These are phyloP conservation scores for Trichechus manatus DNA, from an alignment of 2,113 vertebrate species.

Conservation along the genomic window DNA sequence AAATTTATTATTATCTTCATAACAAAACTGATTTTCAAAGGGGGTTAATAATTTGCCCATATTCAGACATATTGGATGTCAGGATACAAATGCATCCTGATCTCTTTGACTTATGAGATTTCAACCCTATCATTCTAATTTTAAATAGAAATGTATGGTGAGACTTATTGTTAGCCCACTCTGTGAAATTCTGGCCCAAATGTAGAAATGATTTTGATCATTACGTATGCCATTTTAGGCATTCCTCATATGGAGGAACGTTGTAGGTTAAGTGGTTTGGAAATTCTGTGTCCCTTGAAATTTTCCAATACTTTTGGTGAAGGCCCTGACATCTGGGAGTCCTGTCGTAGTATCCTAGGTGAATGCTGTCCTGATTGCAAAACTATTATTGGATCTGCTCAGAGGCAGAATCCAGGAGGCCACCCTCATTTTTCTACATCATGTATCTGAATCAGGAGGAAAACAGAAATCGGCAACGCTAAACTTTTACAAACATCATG, in stretches of 20 bases:
- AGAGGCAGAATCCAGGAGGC: background rate
- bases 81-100: background rate
- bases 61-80: background rate
- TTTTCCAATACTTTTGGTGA: background rate
- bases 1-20: background rate
- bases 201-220: background rate
- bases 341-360: background rate
- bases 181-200: background rate
- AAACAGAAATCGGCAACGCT: conserved; percentile 24
- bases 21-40: background rate
- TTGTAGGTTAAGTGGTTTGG: background rate
- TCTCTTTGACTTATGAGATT: background rate
- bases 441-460: background rate
- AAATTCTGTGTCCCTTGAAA: background rate
- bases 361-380: background rate
- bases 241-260: background rate
- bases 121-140: background rate
- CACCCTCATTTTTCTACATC: background rate
- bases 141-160: background rate
- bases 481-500: background rate
- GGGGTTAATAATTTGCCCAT: background rate
- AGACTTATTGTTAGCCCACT: background rate
- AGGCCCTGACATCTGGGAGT: background rate
- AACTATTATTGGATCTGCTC: background rate
- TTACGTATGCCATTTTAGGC: background rate